Conservation (phyloP, 2,113 vertebrate genomes). For the Ariopsis seemanni region DNA sequence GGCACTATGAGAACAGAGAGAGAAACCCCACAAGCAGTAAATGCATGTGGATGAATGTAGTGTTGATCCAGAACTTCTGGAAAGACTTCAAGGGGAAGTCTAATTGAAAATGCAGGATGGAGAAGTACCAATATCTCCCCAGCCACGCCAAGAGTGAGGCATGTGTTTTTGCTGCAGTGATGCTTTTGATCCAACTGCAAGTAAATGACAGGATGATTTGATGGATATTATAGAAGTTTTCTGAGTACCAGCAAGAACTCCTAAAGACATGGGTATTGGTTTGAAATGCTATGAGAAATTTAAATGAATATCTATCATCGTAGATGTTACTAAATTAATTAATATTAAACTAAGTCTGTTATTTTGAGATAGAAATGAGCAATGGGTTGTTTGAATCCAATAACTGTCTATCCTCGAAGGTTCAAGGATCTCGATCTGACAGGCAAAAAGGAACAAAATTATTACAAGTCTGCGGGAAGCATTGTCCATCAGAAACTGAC, state of each 20-base stretch:
- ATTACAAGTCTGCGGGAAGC: background rate
- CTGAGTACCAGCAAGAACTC: background rate
- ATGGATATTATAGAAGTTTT: background rate
- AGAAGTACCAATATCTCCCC: background rate
- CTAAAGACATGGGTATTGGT: background rate
- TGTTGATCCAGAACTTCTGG: background rate
- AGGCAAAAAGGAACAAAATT: background rate
- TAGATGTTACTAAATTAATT: background rate
- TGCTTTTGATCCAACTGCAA: background rate
- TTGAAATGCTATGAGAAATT: background rate
- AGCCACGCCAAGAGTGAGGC: background rate
- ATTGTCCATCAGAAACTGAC: background rate
- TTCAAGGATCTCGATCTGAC: background rate
- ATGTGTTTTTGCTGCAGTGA: background rate
- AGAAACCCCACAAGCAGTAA: background rate
- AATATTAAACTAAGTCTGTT: background rate
- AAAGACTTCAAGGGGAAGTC: background rate
- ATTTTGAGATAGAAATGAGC: background rate
- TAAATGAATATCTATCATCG: background rate
- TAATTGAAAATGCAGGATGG: constrained; percentile 12
- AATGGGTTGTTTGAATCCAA: background rate
- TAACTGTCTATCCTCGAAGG: background rate
- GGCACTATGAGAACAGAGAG: background rate
- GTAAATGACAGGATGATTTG: background rate
- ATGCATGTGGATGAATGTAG: background rate